phyloP scores from a whole-genome alignment of 2,113 vertebrate species.

The Blennius ocellaris region DNA sequence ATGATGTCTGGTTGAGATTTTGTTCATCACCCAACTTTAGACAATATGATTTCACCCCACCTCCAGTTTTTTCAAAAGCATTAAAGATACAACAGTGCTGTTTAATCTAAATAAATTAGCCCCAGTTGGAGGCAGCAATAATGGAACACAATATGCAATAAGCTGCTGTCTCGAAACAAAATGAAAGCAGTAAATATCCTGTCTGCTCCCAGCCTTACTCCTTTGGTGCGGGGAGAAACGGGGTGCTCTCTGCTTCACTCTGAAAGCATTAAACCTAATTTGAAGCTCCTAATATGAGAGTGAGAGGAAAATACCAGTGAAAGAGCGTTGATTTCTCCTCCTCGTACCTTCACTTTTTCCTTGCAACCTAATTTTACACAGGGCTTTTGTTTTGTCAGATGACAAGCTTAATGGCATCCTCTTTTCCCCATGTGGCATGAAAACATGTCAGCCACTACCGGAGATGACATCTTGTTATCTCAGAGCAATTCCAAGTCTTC shows the following conservation, averaged over 20 bases:
- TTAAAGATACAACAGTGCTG: slow-evolving; percentile 79
- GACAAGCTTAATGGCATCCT: slow-evolving; percentile 57
- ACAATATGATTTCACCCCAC: slow-evolving; percentile 14
- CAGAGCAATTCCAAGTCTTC: slow-evolving; percentile 44
- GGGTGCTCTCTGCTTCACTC: slow-evolving; percentile 26
- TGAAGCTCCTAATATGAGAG: slow-evolving; percentile 48
- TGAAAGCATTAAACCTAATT: slow-evolving; percentile 61
- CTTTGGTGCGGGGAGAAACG: slow-evolving; percentile 39
- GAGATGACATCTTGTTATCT: slow-evolving; percentile 68
- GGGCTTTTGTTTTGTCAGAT: slow-evolving; percentile 56
- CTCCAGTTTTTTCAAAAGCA: slow-evolving; percentile 46
- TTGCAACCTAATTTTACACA: slow-evolving; percentile 44
- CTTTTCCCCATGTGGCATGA: slow-evolving; percentile 34
- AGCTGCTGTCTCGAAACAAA: slow-evolving; percentile 80
- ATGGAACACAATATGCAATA: slow-evolving; percentile 80
- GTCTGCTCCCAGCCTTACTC: slow-evolving; percentile 58
- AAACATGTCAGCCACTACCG: slow-evolving; percentile 64
- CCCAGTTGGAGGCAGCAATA: slow-evolving; percentile 84
- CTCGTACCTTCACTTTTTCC: slow-evolving; percentile 30
- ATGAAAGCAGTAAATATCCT: slow-evolving; percentile 84
- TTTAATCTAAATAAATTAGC: slow-evolving; percentile 87
- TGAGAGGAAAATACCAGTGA: slow-evolving; percentile 30
- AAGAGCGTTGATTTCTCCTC: slow-evolving; percentile 15
- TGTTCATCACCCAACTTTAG: slow-evolving; percentile 47
- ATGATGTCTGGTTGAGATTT: slow-evolving; percentile 53